Conservation (phyloP, 2,113 vertebrate species). For the Pteropus alecto region DNA sequence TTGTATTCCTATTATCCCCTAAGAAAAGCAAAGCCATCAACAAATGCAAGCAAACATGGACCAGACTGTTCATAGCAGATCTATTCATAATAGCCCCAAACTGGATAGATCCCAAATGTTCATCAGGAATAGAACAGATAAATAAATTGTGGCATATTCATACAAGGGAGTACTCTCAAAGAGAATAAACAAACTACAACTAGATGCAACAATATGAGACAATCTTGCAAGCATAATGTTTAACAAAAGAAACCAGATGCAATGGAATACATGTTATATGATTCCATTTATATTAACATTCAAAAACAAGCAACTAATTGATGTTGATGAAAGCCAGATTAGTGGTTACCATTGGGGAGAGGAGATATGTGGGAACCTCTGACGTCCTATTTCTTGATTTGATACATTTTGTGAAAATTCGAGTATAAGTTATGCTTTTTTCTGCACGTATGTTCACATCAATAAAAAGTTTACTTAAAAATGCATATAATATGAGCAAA, state of each 20-base stretch:
- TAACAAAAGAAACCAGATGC: not conserved
- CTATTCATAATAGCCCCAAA: not conserved
- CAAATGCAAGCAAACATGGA: not conserved
- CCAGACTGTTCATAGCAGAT: not conserved
- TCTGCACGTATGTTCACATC: not conserved
- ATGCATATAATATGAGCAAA: not conserved
- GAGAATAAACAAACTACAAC: constrained; percentile 6
- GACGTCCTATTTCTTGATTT: not conserved
- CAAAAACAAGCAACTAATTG: not conserved
- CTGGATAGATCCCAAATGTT: not conserved
- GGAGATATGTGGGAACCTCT: not conserved
- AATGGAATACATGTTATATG: not conserved
- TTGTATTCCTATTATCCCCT: not conserved
- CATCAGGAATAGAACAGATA: not conserved
- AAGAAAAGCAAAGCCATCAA: not conserved
- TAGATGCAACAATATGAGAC: not conserved
- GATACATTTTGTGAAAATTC: not conserved
- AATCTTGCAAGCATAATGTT: not conserved
- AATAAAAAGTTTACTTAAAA: constrained; percentile 2
- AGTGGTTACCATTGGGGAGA: not conserved
- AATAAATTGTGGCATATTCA: not conserved
- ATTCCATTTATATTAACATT: not conserved
- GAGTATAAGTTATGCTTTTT: not conserved
- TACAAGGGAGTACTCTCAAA: not conserved
- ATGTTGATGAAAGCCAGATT: not conserved